Base-by-base conservation (phyloP, 2,797 vertebrate genomes). In the Hafferia zeledoni region DNA sequence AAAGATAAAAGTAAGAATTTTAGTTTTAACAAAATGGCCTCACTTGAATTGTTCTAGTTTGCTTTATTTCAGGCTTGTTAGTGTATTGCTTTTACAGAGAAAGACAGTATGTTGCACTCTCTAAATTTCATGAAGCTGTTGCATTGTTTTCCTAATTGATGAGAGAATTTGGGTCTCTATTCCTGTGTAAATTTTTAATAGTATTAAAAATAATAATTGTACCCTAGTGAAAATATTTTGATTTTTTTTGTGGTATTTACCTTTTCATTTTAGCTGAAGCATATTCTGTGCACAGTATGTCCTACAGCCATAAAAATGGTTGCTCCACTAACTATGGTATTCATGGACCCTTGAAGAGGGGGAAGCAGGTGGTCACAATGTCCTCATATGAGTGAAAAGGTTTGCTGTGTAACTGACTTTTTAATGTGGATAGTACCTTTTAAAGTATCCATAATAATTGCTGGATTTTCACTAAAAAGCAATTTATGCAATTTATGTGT, bases 261-360 rank as follows among this genome's bases (percentile, higher is more conserved):
- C 96, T 97, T 97, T 93, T 97, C 95, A 97, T 97, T 97, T 97
- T 97, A 97, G 96, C 96, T 88, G 96, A 97, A 96, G 96, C 97
- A 96, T 97, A 95, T 97, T 97, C 96, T 97, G 96, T 97, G 93
- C 96, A 97, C 97, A 93, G 93, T 97, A 95, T 97, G 96, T 96
- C 83, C 96, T 96, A 97, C 96, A 97, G 95, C 94, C 95, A 97
- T 97, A 97, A 97, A 97, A 96, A 96, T 97, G 96, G 95, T 97
- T 97, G 95, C 96, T 97, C 95, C 97, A 97, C 95, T 97, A 97
- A 97, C 97, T 97, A 97, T 97, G 96, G 78, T 97, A 96, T 97
- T 96, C 95, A 96, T 96, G 97, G 96, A 97, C 95, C 96, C 92
- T 95, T 94, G 91, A 93, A 93, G 95, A 97, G 96, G 97, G 96